Base-by-base conservation (phyloP, 2,888 invertebrate species). In the Hyposoter didymator region DNA sequence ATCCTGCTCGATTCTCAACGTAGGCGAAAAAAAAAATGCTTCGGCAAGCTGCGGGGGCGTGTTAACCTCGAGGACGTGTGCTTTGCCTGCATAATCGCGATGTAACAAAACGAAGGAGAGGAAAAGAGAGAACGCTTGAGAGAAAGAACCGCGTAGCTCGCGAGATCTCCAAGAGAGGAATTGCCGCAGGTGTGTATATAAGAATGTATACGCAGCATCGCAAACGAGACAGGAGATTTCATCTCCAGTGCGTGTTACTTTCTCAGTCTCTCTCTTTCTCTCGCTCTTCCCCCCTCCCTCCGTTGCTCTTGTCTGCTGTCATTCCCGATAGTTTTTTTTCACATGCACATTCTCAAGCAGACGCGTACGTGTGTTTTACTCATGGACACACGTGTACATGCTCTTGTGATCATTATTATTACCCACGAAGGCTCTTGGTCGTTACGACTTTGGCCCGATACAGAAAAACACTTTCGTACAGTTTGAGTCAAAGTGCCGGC, bases 101-200 rank as follows among this genome's bases (percentile, higher is more conserved):
- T 75, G 49, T 19, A 69, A 69, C 62, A 70, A 43, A 22, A 32
- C 64, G 66, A 52, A 52, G 74, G 66, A 78, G 78, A 67, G 45
- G 52, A 32, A 70, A 62, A 62, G 35, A 62, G 49, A 43, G 74
- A 66, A 66, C 22, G 72, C 45, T 66, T 66, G 66, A 78, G 75
- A 78, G 62, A 78, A 22, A 47, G 59, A 80, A 74, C 35, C 47
- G 62, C 73, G 59, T 69, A 39, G 55, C 73, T 64, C 64, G 70
- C 47, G 43, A 76, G 52, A 67, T 55, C 76, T 80, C 85, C 80
- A 82, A 86, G 87, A 86, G 85, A 85, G 84, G 87, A 88, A 87
- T 87, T 70, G 79, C 74, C 85, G 84, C 84, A 88, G 88, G 88
- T 88, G 87, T 88, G 88, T 88, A 87, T 88, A 84, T 78, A 74